Conservation (phyloP, 1,140 invertebrate species). For the Drosophila auraria region DNA sequence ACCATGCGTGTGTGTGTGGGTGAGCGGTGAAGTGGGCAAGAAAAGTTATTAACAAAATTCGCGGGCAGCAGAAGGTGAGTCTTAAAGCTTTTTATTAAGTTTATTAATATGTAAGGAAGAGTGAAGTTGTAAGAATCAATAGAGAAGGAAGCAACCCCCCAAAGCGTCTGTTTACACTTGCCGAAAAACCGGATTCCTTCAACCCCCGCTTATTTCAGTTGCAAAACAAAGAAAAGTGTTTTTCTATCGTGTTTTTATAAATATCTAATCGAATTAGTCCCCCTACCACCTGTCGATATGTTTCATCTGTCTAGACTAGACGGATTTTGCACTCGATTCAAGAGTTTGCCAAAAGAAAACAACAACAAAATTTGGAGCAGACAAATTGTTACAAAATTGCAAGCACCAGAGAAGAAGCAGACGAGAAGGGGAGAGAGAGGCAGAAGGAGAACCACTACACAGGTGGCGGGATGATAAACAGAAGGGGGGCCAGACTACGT, state of each 20-base stretch:
- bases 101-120: background rate
- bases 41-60: slow-evolving; percentile 10
- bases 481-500: slow-evolving; percentile 9
- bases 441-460: slow-evolving; percentile 3
- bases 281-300: slow-evolving; percentile 12
- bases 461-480: background rate
- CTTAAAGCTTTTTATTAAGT: background rate
- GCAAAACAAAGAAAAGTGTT: slow-evolving; percentile 17
- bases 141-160: slow-evolving; percentile 10
- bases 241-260: background rate
- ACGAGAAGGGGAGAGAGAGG: background rate
- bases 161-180: slow-evolving; percentile 5
- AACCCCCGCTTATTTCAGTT: slow-evolving; percentile 11
- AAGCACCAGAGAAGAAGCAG: slow-evolving; percentile 12
- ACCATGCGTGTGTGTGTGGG: slow-evolving; percentile 16
- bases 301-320: slow-evolving; percentile 25
- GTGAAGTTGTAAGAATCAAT: slow-evolving; percentile 11
- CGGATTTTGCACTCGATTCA: slow-evolving; percentile 36
- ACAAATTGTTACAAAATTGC: slow-evolving; percentile 76
- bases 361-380: slow-evolving; percentile 40
- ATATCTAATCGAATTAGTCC: slow-evolving; percentile 15
- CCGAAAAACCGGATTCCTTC: slow-evolving; percentile 20
- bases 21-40: background rate
- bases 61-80: slow-evolving; percentile 13
- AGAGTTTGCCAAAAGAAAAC: slow-evolving; percentile 35